Evolutionary conservation across 2,888 invertebrate genomes (phyloP).

Genomic region (Gortyna flavago): DNA sequence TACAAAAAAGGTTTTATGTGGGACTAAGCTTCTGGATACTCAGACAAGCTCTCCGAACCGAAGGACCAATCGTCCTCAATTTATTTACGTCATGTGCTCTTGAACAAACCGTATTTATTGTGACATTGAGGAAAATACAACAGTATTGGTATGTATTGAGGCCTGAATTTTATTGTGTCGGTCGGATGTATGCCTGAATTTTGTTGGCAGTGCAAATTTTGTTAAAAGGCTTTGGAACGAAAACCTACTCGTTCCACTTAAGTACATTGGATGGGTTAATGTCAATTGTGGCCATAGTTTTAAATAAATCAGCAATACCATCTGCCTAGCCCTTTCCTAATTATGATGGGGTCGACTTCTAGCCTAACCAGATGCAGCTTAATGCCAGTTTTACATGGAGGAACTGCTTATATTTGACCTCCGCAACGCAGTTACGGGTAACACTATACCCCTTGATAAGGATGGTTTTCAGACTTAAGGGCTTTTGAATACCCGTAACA

Average conservation of each 20-base stretch:
- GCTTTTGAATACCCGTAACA: neutral
- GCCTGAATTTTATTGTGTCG: conserved; percentile 16
- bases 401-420: neutral
- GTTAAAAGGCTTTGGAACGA: neutral
- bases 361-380: neutral
- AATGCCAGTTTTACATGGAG: neutral
- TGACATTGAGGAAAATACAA: conserved; percentile 39
- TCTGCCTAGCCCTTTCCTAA: neutral
- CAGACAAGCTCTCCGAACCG: conserved; percentile 23
- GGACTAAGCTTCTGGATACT: conserved; percentile 13
- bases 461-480: neutral
- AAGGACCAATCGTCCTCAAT: conserved; percentile 46
- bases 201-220: conserved; percentile 9
- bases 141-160: conserved; percentile 31
- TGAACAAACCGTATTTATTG: conserved; percentile 51
- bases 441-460: neutral
- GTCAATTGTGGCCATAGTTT: neutral
- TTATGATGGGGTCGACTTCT: neutral
- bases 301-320: neutral
- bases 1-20: conserved; percentile 32
- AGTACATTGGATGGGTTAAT: neutral
- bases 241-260: neutral
- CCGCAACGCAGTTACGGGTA: neutral
- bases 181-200: neutral
- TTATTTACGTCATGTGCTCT: conserved; percentile 42